Conservation (phyloP, 2,888 invertebrate genomes). For the Spisula subtruncata region DNA sequence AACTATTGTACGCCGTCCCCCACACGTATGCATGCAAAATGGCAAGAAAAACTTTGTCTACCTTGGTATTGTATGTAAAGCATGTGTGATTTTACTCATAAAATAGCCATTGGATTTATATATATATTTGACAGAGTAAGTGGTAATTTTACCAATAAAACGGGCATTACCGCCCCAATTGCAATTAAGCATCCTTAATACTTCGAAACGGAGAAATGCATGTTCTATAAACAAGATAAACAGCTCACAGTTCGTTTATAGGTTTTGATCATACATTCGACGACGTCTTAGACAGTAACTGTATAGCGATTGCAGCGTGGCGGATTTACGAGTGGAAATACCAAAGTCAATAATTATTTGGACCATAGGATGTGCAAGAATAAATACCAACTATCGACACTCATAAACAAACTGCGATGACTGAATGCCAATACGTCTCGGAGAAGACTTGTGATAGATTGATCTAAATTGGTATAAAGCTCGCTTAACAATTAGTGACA, state of each 20-base stretch:
- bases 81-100: too few relatives aligned
- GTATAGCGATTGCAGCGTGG: neutral
- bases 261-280: neutral
- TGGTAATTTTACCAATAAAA: too few relatives aligned
- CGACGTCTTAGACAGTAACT: conserved; percentile 7
- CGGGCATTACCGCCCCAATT: too few relatives aligned
- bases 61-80: too few relatives aligned
- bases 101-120: too few relatives aligned
- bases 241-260: neutral
- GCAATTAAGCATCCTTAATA: too few relatives aligned
- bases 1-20: too few relatives aligned
- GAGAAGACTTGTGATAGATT: neutral
- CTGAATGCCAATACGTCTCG: too few relatives aligned
- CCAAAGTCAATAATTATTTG: conserved; percentile 19
- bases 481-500: conserved; percentile 14
- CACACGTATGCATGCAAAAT: too few relatives aligned
- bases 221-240: neutral
- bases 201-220: too few relatives aligned
- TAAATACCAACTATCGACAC: neutral
- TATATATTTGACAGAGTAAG: too few relatives aligned
- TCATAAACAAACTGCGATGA: neutral
- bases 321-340: neutral
- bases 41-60: too few relatives aligned
- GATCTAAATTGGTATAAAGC: neutral
- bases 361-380: neutral